Evolutionary conservation across 2,797 vertebrate genomes (phyloP).

Genomic region (Gorsachius magnificus): DNA sequence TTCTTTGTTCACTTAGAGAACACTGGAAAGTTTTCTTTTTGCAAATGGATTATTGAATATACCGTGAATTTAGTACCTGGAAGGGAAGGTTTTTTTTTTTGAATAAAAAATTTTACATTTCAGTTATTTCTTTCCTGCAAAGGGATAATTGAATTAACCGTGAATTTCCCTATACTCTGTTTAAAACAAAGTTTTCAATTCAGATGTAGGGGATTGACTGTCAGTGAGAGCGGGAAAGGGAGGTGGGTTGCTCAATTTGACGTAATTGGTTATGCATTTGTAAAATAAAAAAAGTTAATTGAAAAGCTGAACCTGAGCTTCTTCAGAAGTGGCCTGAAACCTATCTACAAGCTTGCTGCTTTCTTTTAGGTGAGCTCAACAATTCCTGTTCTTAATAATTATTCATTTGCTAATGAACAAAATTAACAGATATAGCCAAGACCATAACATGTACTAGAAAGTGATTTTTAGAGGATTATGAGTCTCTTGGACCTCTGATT

Average conservation of each 20-base stretch:
- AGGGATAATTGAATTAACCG: neutral
- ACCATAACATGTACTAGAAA: neutral
- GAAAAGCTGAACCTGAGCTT: neutral
- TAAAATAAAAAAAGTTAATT: neutral
- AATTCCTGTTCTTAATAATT: neutral
- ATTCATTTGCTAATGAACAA: neutral
- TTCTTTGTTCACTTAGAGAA: neutral
- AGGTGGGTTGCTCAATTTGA: neutral
- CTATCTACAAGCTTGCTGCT: neutral
- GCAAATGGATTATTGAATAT: too few relatives aligned
- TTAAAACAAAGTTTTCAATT: neutral
- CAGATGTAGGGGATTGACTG: neutral
- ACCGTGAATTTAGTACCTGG: too few relatives aligned
- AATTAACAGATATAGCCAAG: neutral
- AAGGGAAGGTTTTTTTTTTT: too few relatives aligned
- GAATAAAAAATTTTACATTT: accelerated
- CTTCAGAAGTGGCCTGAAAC: neutral
- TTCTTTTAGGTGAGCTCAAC: neutral
- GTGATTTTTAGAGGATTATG: neutral
- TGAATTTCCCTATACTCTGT: neutral
- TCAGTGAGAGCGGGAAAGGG: neutral
- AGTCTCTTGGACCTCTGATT: neutral
- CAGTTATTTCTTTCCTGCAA: neutral
- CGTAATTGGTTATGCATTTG: neutral
- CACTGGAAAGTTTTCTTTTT: accelerated